Percentiles rank a stretch among this genome's conserved stretches.
Conservation (phyloP, 2,888 invertebrate genomes). For the Epinotia nisella region DNA sequence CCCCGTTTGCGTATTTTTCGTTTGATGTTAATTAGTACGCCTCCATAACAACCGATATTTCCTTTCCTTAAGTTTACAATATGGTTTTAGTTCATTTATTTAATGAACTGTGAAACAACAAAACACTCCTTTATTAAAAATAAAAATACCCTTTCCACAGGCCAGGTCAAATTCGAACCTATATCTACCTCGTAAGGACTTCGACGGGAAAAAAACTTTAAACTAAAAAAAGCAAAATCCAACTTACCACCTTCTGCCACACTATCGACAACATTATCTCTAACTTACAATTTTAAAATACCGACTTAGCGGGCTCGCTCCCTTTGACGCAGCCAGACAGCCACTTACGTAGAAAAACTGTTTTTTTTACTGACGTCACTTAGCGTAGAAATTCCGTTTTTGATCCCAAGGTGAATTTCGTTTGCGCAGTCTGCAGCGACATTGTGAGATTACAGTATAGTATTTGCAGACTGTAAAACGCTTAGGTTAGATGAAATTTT, state of each 20-base stretch:
- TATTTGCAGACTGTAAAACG: slow-evolving; percentile 2
- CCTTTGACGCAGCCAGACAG: slow-evolving; percentile 75
- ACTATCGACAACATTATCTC: slow-evolving; percentile 56
- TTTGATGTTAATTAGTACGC: not conserved
- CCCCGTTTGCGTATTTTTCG: not conserved
- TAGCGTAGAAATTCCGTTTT: slow-evolving; percentile 39
- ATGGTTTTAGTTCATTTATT: not conserved
- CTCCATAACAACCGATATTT: not conserved
- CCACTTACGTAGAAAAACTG: slow-evolving; percentile 73
- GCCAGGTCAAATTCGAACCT: too few species aligned
- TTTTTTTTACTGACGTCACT: slow-evolving; percentile 56
- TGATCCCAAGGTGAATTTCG: slow-evolving; percentile 27
- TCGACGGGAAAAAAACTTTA: too few species aligned
- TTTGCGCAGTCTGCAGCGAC: slow-evolving; percentile 9
- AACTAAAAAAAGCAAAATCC: slow-evolving; percentile 22
- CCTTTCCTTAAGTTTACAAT: too few species aligned
- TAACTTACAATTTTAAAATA: slow-evolving; percentile 62
- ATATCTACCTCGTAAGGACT: too few species aligned
- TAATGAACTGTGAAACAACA: too few species aligned
- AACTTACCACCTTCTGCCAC: slow-evolving; percentile 30
- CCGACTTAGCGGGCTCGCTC: slow-evolving; percentile 41
- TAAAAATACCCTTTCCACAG: too few species aligned
- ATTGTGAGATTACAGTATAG: slow-evolving; percentile 12
- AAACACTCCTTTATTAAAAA: too few species aligned
- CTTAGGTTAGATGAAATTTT: not conserved